phyloP scores from a whole-genome alignment of 2,797 vertebrate species.

The Lepus oiostolus region DNA sequence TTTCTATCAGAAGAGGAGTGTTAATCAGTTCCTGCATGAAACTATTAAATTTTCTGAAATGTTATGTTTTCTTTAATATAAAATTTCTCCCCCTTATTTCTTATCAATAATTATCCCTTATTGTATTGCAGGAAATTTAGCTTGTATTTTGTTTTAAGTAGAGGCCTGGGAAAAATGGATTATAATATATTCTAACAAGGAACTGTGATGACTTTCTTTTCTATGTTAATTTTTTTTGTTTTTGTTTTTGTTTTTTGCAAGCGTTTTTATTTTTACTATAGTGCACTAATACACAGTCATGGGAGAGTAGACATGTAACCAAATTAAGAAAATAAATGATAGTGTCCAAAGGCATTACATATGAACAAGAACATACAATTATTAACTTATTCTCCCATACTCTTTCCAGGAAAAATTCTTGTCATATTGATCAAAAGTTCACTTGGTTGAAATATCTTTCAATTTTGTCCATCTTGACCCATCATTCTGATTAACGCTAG shows the following conservation, averaged over 20 bases:
- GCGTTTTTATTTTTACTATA: background rate
- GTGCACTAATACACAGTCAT: background rate
- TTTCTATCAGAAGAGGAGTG: background rate
- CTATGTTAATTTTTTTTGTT: no score
- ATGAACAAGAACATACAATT: background rate
- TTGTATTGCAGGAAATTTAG: background rate
- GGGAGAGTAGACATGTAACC: background rate
- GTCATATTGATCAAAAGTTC: background rate
- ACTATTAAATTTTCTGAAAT: background rate
- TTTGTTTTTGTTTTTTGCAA: background rate
- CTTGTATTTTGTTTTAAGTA: background rate
- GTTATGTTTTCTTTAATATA: background rate
- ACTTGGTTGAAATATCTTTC: background rate
- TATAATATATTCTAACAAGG: background rate
- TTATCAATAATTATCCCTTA: background rate
- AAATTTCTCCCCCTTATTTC: background rate
- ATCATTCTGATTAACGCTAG: background rate
- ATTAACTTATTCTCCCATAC: background rate
- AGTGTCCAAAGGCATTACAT: background rate
- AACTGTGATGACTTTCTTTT: no score
- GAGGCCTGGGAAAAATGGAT: background rate
- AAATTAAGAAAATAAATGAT: background rate
- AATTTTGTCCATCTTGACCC: background rate
- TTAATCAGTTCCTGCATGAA: background rate
- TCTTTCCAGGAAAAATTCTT: background rate